Evolutionary conservation across 2,113 vertebrate genomes (phyloP), one percentile per base, ranked within the genome.

Genomic region (Apistogramma diplotaenia): DNA sequence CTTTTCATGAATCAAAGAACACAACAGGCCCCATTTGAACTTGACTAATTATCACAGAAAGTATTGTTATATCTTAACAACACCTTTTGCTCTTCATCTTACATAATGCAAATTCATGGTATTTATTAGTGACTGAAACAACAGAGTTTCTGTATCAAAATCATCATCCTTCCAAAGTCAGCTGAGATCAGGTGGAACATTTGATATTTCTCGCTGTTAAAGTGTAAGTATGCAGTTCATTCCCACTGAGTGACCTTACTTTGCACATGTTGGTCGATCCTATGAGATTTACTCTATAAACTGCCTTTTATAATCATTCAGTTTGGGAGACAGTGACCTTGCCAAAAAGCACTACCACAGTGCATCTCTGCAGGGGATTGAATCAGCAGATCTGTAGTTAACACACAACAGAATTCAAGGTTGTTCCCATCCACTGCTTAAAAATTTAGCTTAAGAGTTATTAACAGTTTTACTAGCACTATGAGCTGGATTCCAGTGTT

Each of bases 271-370:
- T 51, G 29, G 78, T 87, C 49, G 23, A 81, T 83, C 78, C 74
- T 74, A 23, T 40, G 74, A 87, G 83, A 85, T 76, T 82, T 61
- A 60, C 57, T 78, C 70, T 58, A 61, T 61, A 75, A 76, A 73
- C 85, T 55, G 51, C 77, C 51, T 74, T 33, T 86, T 88, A 78
- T 65, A 83, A 85, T 80, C 46, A 67, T 76, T 88, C 43, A 43
- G 74, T 73, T 85, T 85, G 76, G 85, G 76, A 82, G 78, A 81
- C 31, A 46, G 76, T 10, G 76, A 92, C 91, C 86, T 91, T 90
- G 87, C 58, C 59, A 71, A 85, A 81, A 77, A 85, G 79, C 82
- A 78, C 55, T 29, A 82, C 65, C 53, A 55, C 61, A 46, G 55
- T 4, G 2, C 74, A 46, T 79, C 53, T 77, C 72, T 31, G 4